Evolutionary conservation across 2,888 invertebrate species (phyloP).

Genomic region (Syrista parreyssii): DNA sequence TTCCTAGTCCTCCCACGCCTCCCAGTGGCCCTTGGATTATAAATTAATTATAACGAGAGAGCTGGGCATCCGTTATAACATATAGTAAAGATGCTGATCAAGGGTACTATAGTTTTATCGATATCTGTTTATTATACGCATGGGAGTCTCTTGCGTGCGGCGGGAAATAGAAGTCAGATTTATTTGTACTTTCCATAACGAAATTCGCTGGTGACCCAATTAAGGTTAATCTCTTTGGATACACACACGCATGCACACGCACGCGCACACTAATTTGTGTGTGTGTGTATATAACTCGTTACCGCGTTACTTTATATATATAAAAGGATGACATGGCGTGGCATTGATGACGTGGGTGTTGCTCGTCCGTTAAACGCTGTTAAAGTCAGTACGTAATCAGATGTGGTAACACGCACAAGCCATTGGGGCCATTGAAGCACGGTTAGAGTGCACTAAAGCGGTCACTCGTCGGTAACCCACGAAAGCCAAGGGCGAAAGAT

Average conservation of each 20-base stretch:
- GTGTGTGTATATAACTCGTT: too few species aligned
- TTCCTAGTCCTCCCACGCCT: too few species aligned
- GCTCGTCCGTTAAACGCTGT: slow-evolving; percentile 6
- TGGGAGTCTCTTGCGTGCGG: not conserved
- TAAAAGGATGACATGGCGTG: not conserved
- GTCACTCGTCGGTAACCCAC: not conserved
- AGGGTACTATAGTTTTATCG: not conserved
- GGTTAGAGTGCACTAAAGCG: not conserved
- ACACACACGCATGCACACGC: too few species aligned
- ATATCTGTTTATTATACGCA: not conserved
- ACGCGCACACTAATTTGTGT: too few species aligned
- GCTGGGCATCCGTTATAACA: too few species aligned
- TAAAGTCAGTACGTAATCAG: slow-evolving; percentile 15
- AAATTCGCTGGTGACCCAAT: not conserved
- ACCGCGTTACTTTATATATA: too few species aligned
- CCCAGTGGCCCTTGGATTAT: too few species aligned
- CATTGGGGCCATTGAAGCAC: not conserved
- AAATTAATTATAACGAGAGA: too few species aligned
- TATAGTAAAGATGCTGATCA: not conserved
- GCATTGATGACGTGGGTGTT: not conserved
- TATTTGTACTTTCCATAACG: not conserved
- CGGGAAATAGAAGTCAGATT: not conserved
- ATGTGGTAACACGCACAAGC: slow-evolving; percentile 11
- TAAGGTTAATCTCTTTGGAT: not conserved
- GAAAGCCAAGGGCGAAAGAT: slow-evolving; percentile 1